Percentiles rank a stretch among this genome's conserved stretches.
Evolutionary conservation across 2,797 vertebrate species (phyloP).

Genomic region (Cercopithecus hamlyni): DNA sequence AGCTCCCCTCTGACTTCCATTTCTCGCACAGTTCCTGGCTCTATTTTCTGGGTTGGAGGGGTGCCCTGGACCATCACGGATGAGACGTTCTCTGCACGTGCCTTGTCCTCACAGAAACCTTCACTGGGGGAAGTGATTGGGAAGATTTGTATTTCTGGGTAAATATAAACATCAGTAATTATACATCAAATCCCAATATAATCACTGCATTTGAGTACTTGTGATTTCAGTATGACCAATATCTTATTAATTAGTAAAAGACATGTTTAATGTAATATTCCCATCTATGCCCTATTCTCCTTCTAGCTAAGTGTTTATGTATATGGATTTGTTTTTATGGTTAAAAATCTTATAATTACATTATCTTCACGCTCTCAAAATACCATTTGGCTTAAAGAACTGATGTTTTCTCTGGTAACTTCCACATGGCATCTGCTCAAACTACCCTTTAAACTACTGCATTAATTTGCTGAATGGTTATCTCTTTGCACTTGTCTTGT

Average conservation of each 20-base stretch:
- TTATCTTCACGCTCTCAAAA: constrained; percentile 70
- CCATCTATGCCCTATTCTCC: constrained; percentile 48
- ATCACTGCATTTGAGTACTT: constrained; percentile 42
- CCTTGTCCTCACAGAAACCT: neutral
- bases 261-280: constrained; percentile 47
- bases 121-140: neutral
- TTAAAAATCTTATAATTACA: constrained; percentile 72
- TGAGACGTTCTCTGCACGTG: neutral
- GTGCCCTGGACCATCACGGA: neutral
- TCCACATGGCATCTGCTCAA: constrained; percentile 69
- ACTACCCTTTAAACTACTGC: constrained; percentile 61
- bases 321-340: constrained; percentile 68
- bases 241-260: constrained; percentile 69
- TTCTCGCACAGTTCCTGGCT: neutral
- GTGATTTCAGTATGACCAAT: constrained; percentile 40
- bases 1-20: neutral
- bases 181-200: constrained; percentile 28
- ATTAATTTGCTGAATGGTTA: constrained; percentile 74
- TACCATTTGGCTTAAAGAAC: constrained; percentile 73
- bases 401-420: constrained; percentile 72
- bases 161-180: constrained; percentile 30
- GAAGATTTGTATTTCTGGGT: constrained; percentile 5
- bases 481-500: constrained; percentile 65
- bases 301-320: constrained; percentile 66
- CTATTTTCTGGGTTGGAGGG: neutral